These are phyloP conservation scores for Sthenelais limicola DNA, from an alignment of 2,888 invertebrate species.

Conservation along the genomic window DNA sequence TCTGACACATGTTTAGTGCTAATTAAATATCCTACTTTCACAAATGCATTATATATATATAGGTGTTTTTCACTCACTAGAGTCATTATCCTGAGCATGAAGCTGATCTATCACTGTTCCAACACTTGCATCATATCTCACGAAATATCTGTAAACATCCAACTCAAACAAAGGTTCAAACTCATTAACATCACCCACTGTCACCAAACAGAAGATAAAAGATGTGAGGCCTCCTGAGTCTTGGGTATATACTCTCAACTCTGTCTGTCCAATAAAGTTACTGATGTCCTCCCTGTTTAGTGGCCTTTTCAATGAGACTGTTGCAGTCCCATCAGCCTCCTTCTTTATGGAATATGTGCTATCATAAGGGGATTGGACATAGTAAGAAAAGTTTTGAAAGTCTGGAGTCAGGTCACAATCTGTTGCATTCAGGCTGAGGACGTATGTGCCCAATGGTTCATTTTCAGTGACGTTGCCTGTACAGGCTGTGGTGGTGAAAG, in stretches of 20 bases:
- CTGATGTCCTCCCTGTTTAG: neutral
- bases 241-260: neutral
- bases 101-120: slow-evolving; percentile 2
- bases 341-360: neutral
- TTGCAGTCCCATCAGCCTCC: neutral
- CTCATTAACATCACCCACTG: slow-evolving; percentile 11
- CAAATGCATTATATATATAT: too few relatives aligned
- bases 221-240: slow-evolving; percentile 1
- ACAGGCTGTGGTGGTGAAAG: neutral
- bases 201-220: neutral
- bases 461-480: neutral
- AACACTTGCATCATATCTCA: neutral
- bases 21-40: too few relatives aligned
- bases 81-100: neutral
- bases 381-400: neutral
- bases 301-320: neutral
- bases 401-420: neutral
- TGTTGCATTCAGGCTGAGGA: neutral
- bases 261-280: neutral
- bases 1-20: too few relatives aligned
- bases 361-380: neutral
- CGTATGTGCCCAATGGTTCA: neutral
- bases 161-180: neutral
- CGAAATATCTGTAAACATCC: neutral
- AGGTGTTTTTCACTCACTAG: neutral